Evolutionary conservation across 2,113 vertebrate genomes (phyloP).

Genomic region (Podarcis muralis): DNA sequence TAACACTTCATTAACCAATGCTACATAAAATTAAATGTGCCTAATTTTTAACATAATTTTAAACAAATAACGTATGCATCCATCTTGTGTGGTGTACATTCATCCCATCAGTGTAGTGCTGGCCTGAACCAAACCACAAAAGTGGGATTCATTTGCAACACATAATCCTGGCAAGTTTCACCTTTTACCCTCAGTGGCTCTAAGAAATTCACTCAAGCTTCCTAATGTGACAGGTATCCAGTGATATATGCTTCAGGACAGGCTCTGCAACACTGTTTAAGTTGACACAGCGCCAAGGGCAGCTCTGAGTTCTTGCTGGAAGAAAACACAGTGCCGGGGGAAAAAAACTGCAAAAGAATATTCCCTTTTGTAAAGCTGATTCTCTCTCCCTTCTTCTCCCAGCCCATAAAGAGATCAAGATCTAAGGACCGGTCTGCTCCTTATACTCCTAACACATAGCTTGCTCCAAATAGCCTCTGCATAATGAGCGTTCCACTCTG

Average conservation of each 20-base stretch:
- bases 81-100: not conserved
- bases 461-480: not conserved
- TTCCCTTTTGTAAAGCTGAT: slow-evolving; percentile 12
- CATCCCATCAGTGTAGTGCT: slow-evolving; percentile 45
- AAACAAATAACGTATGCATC: slow-evolving; percentile 11
- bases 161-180: slow-evolving; percentile 41
- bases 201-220: slow-evolving; percentile 30
- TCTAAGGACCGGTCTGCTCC: not conserved
- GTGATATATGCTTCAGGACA: slow-evolving; percentile 25
- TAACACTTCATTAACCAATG: not conserved
- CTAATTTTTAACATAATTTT: slow-evolving; percentile 29
- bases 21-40: slow-evolving; percentile 35
- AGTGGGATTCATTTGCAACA: slow-evolving; percentile 44
- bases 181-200: slow-evolving; percentile 39
- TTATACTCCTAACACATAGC: not conserved
- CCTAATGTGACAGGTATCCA: slow-evolving; percentile 39
- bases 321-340: slow-evolving; percentile 21
- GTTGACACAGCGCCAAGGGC: slow-evolving; percentile 52
- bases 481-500: not conserved
- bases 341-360: slow-evolving; percentile 44
- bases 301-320: slow-evolving; percentile 48
- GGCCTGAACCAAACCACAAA: slow-evolving; percentile 34
- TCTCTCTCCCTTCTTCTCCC: not conserved
- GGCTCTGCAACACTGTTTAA: slow-evolving; percentile 53
- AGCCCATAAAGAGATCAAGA: not conserved